These are phyloP conservation scores for Nesometra sesokonis DNA, from an alignment of 35 echinoderm and acorn worm species.

Conservation along the genomic window DNA sequence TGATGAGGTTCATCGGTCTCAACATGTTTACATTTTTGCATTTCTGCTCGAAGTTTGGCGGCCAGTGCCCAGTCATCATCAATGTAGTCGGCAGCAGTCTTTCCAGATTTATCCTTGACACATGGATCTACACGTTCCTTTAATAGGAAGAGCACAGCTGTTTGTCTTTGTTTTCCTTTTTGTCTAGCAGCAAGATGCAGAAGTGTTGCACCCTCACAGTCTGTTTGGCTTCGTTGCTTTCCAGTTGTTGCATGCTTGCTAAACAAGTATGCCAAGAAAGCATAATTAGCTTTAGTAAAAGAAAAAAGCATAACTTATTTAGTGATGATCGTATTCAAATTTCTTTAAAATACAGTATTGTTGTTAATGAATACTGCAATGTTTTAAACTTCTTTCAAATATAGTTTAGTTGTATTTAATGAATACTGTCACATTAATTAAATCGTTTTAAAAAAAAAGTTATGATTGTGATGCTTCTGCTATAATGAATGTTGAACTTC, in stretches of 20 bases:
- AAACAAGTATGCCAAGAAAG: constrained; percentile 16
- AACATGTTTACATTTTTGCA: neutral
- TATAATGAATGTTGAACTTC: too few relatives aligned
- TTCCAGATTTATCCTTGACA: neutral
- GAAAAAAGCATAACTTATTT: neutral
- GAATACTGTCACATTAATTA: too few relatives aligned
- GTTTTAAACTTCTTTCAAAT: too few relatives aligned
- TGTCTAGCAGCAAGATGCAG: neutral
- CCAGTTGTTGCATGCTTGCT: neutral
- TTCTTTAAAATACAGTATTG: too few relatives aligned
- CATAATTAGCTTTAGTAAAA: constrained; percentile 10
- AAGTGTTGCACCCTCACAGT: constrained; percentile 1
- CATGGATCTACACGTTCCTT: neutral
- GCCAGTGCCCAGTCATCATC: neutral
- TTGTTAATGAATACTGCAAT: too few relatives aligned
- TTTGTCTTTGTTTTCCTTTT: neutral
- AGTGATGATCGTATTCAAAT: too few relatives aligned
- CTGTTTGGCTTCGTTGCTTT: neutral
- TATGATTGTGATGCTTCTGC: too few relatives aligned
- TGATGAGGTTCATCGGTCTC: neutral
- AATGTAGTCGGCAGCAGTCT: neutral
- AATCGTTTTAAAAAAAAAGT: too few relatives aligned
- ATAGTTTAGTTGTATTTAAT: too few relatives aligned
- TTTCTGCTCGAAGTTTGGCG: neutral
- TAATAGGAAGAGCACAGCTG: neutral